Base-by-base conservation (phyloP, 2,113 vertebrate genomes). In the Hippocampus comes region DNA sequence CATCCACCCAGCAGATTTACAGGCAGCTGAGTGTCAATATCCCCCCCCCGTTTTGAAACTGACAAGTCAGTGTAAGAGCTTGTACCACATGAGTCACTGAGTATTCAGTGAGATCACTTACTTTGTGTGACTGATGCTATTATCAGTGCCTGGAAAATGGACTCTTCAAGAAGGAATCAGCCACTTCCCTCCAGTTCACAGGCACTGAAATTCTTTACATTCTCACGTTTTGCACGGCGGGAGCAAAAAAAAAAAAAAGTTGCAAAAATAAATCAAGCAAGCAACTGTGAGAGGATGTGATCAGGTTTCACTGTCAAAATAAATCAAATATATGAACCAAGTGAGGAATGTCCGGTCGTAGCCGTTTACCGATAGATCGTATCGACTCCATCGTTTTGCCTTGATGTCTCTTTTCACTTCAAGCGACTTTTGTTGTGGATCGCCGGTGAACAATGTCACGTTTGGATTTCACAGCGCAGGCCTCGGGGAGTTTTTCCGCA, bases 1-100 rank as follows among this genome's bases (percentile, higher is more conserved):
- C 86, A 89, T 88, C 38, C 60, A 61, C 23, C 5, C 6, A 72
- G 72, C 73, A 72, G 78, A 89, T 89, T 84, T 86, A 74, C 63
- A 78, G 73, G 77, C 76, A 72, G 70, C 68, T 63, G 63, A 23
- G 51, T 59, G 76, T 76, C 72, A 80, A 23, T 21, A 68, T 67
- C 30, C 4, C 4, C 30, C 30, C 5, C 0, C 34, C 14, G 4
- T 23, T 0, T 5, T 10, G 34, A 46, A 23, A 66, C 63, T 6
- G 72, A 68, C 51, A 17, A 71, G 81, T 81, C 76, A 84, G 86
- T 74, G 66, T 74, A 78, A 77, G 46, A 34, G 57, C 38, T 61
- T 67, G 48, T 63, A 74, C 63, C 63, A 38, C 63, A 23, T 70
- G 17, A 72, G 63, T 74, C 42, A 56, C 76, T 74, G 76, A 34